Conservation (phyloP, 2,888 invertebrate genomes). For the Onthophagus sagittarius region DNA sequence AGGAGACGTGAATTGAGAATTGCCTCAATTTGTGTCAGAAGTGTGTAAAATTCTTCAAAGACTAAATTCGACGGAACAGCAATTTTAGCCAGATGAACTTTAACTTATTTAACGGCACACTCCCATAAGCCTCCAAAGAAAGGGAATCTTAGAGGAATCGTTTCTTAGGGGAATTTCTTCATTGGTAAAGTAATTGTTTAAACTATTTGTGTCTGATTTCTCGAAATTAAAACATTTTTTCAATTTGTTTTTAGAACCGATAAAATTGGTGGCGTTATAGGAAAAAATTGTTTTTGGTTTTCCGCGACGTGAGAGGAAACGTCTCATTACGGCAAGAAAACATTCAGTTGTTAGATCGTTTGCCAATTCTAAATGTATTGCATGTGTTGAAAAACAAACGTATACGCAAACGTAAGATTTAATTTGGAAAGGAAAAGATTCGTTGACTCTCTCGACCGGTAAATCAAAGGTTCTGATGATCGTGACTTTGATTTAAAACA, state of each 20-base stretch:
- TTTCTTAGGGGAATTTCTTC: too few relatives aligned
- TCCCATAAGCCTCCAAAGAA: conserved; percentile 38
- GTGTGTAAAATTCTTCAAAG: conserved; percentile 34
- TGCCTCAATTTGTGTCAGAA: conserved; percentile 34
- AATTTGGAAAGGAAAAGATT: too few relatives aligned
- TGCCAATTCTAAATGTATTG: conserved; percentile 30
- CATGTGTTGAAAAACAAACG: conserved; percentile 16
- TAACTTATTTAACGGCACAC: conserved; percentile 33
- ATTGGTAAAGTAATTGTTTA: conserved; percentile 31
- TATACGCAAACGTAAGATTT: too few relatives aligned
- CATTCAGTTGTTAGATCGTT: conserved; percentile 23
- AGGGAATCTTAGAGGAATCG: conserved; percentile 29
- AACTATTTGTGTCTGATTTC: conserved; percentile 10
- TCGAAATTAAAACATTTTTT: background rate
- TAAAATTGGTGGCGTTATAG: conserved; percentile 30
- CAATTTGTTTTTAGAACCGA: background rate
- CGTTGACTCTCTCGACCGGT: too few relatives aligned
- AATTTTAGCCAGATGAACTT: conserved; percentile 30
- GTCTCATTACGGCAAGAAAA: conserved; percentile 26
- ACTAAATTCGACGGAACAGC: conserved; percentile 27
- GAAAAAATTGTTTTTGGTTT: conserved; percentile 23
- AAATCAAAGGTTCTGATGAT: too few relatives aligned
- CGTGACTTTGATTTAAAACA: too few relatives aligned
- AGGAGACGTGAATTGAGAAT: conserved; percentile 35
- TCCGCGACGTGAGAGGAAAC: conserved; percentile 30